Evolutionary conservation across 2,888 invertebrate species (phyloP).

Genomic region (Hipparchia semele): DNA sequence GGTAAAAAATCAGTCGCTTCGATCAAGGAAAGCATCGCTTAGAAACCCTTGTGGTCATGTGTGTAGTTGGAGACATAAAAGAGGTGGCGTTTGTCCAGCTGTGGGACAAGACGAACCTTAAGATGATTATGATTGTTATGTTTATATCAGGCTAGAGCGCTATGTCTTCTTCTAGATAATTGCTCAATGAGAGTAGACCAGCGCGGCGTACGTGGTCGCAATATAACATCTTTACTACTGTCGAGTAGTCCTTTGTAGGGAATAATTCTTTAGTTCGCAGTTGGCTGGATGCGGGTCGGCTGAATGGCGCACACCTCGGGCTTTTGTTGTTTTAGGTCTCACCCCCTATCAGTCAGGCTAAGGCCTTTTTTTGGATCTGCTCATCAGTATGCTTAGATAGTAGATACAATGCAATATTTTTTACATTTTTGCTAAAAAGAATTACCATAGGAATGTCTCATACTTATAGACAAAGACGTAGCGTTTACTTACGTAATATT

Average conservation of each 20-base stretch:
- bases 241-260: conserved; percentile 34
- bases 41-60: too few species aligned
- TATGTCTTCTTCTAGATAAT: not conserved
- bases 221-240: conserved; percentile 33
- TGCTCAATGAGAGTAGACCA: not conserved
- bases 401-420: not conserved
- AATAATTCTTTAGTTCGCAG: conserved; percentile 36
- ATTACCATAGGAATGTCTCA: not conserved
- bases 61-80: too few species aligned
- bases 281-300: conserved; percentile 43
- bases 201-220: not conserved
- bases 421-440: not conserved
- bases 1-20: too few species aligned
- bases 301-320: conserved; percentile 41
- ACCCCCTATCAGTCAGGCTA: conserved; percentile 35
- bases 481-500: too few species aligned
- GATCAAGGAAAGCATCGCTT: too few species aligned
- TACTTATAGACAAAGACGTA: too few species aligned
- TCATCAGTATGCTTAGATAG: not conserved
- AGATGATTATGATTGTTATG: too few species aligned
- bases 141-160: not conserved
- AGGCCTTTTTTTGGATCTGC: conserved; percentile 10
- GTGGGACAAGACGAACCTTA: too few species aligned
- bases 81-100: too few species aligned
- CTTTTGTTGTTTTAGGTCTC: conserved; percentile 43